Conservation (phyloP, 2,888 invertebrate species). For the Leucozona laternaria region DNA sequence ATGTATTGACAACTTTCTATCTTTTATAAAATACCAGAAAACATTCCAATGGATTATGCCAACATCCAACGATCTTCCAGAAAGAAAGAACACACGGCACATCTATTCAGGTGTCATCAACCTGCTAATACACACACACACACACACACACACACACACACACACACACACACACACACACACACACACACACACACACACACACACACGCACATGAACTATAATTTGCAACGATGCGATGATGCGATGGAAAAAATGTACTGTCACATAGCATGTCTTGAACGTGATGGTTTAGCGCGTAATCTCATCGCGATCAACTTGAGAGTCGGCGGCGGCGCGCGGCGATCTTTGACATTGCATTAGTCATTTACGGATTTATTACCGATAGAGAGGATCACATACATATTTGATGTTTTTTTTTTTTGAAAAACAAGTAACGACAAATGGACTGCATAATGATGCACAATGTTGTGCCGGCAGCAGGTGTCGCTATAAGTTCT, state of each 20-base stretch:
- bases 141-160: neutral
- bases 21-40: constrained; percentile 29
- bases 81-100: constrained; percentile 7
- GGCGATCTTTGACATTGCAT: constrained; percentile 64
- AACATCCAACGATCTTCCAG: neutral
- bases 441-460: neutral
- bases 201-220: constrained; percentile 4
- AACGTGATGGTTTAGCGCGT: neutral
- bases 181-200: neutral
- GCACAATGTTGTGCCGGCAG: neutral
- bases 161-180: neutral
- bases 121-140: constrained; percentile 23
- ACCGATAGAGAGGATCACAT: constrained; percentile 19
- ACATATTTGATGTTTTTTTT: neutral
- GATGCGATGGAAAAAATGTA: constrained; percentile 42
- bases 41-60: constrained; percentile 39
- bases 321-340: neutral
- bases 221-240: constrained; percentile 16
- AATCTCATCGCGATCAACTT: constrained; percentile 44
- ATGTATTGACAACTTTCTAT: constrained; percentile 56
- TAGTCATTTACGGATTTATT: constrained; percentile 62
- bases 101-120: constrained; percentile 64
- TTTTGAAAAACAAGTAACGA: constrained; percentile 15
- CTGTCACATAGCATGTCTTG: constrained; percentile 11
- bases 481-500: constrained; percentile 6